A percentile compares a stretch with the other conserved stretches of the same genome.
Conservation (phyloP, 1,140 invertebrate species). For the Chironomus striatipennis region DNA sequence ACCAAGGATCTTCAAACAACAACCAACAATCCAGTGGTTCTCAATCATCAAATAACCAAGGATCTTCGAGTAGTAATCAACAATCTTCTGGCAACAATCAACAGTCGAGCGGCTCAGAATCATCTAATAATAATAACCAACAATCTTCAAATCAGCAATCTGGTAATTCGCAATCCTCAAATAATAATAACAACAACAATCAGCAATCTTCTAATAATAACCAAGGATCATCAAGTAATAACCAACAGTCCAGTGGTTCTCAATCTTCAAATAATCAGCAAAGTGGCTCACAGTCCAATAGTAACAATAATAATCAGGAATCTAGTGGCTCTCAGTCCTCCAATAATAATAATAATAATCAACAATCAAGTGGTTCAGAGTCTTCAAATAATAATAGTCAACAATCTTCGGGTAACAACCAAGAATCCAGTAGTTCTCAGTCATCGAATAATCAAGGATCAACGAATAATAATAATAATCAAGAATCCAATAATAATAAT, state of each 20-base stretch:
- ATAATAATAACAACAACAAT: constrained; percentile 24
- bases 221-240: background rate
- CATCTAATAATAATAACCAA: background rate
- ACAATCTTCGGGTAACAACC: background rate
- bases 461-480: background rate
- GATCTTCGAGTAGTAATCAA: background rate
- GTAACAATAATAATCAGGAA: background rate
- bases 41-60: constrained; percentile 21
- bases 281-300: background rate
- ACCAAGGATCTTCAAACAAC: background rate
- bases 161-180: constrained; percentile 24
- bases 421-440: constrained; percentile 24
- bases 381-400: background rate
- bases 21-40: background rate
- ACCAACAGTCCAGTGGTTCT: background rate
- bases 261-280: background rate
- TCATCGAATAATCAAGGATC: constrained; percentile 23
- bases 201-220: background rate
- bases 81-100: background rate
- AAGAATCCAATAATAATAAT: background rate
- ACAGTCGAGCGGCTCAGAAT: background rate
- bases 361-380: background rate
- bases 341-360: constrained; percentile 10
- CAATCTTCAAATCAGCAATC: background rate
- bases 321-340: constrained; percentile 4